Percentiles rank a stretch among this genome's conserved stretches.
phyloP scores from a whole-genome alignment of 2,797 vertebrate species.

The Cynopterus sphinx region DNA sequence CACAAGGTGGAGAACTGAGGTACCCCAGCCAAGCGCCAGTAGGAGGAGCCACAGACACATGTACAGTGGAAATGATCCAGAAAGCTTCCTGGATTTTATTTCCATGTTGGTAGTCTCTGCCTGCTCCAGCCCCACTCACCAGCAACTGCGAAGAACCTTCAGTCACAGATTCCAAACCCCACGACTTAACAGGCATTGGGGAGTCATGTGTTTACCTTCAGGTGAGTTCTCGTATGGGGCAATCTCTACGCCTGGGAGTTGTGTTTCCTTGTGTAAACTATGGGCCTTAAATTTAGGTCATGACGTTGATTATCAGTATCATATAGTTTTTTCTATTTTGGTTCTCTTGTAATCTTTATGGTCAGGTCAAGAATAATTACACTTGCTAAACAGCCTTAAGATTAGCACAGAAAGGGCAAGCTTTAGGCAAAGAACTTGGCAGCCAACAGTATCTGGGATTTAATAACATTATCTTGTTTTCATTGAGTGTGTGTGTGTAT shows the following conservation, averaged over 20 bases:
- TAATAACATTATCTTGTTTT: background rate
- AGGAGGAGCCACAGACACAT: background rate
- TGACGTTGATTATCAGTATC: background rate
- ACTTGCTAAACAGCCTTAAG: background rate
- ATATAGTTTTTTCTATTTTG: background rate
- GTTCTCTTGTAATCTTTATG: background rate
- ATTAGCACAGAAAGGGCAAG: background rate
- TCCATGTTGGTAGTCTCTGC: background rate
- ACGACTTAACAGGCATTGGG: background rate
- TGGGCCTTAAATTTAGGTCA: background rate
- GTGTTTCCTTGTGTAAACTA: background rate
- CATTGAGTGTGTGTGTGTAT: background rate
- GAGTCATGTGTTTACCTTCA: background rate
- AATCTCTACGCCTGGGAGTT: background rate
- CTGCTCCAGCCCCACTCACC: background rate
- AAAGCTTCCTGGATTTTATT: background rate
- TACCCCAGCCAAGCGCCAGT: background rate
- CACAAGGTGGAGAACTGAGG: background rate
- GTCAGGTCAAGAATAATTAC: background rate
- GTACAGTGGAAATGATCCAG: rapidly evolving
- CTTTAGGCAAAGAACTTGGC: background rate
- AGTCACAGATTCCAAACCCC: background rate
- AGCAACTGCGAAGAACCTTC: background rate
- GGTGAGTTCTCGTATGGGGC: background rate
- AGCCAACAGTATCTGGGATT: background rate